These are phyloP conservation scores for Gouania willdenowi DNA, from an alignment of 2,797 vertebrate species.

Conservation along the genomic window DNA sequence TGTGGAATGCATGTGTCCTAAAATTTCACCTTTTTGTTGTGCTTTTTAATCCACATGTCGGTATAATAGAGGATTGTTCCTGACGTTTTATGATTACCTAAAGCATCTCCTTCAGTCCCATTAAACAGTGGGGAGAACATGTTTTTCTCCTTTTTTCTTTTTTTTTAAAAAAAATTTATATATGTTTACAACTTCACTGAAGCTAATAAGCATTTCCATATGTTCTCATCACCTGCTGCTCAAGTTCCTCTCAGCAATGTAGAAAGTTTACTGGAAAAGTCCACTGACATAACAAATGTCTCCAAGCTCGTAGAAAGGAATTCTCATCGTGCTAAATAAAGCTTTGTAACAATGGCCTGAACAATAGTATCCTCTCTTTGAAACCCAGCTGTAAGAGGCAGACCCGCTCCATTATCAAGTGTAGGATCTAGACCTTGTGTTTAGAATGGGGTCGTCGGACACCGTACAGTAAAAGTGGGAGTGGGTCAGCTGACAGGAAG, in stretches of 20 bases:
- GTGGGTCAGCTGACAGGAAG: constrained; percentile 58
- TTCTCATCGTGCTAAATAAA: constrained; percentile 22
- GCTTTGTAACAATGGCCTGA: constrained; percentile 10
- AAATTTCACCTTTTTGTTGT: not conserved
- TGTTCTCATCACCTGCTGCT: constrained; percentile 53
- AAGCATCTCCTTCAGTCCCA: constrained; percentile 51
- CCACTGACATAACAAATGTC: constrained; percentile 2
- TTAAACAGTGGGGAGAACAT: constrained; percentile 62
- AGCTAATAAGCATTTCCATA: constrained; percentile 64
- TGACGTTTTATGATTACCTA: constrained; percentile 61
- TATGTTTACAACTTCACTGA: constrained; percentile 44
- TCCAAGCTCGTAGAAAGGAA: constrained; percentile 29
- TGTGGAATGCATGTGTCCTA: no score
- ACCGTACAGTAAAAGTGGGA: constrained; percentile 27
- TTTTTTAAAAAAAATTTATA: no score
- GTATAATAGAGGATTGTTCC: constrained; percentile 5
- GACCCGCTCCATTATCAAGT: constrained; percentile 31
- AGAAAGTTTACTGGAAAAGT: constrained; percentile 10
- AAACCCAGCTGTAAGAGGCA: constrained; percentile 11
- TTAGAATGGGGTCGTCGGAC: constrained; percentile 42
- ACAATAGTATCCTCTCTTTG: constrained; percentile 29
- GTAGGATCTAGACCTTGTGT: constrained; percentile 23
- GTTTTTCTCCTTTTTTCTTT: constrained; percentile 32
- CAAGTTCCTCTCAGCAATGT: not conserved
- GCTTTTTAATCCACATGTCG: constrained; percentile 3